Evolutionary conservation across 2,888 invertebrate genomes (phyloP), one percentile per base, ranked within the genome.

Genomic region (Linnaemya vulpina): DNA sequence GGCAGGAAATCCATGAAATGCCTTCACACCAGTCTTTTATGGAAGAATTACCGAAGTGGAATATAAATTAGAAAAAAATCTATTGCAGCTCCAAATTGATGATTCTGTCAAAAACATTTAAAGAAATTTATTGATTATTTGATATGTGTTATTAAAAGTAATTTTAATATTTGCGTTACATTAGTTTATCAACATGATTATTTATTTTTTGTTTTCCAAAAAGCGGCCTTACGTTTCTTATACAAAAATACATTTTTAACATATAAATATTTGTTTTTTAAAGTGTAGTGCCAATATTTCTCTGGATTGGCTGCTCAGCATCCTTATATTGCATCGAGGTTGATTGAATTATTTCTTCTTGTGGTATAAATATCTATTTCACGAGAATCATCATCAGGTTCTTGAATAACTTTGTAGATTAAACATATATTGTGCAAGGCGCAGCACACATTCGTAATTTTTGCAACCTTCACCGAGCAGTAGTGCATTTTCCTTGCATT

Each of bases 381-480:
- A 70, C 13, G 55, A 13, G 49, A 62, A 20, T 49, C 49, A 74
- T 49, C 35, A 49, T 62, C 13, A 30, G 17, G 20, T 62, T 65
- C 53, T 43, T 75, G 55, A 7, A n/a, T 40, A 15, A 55, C 62
- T 40, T 65, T 75, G 38, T 46, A 75, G 17, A 63, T 40, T 3
- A 75, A n/a, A 53, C 75, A 76, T 70, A 78, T 51, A 13, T 83
- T 83, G 25, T 78, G 83, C 9, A 83, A 25, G 20, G 77, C 73
- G 38, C 71, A 77, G 55, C 65, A 71, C 15, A 77, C 67, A 65
- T 74, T 67, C 17, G 25, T 46, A 35, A 67, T 80, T 74, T 67
- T 63, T 20, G 46, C 35, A 11, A 38, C 62, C 15, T 74, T 74
- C 13, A 62, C 62, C 15, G 51, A 22, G 8, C 49, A 25, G 55